phyloP scores from a whole-genome alignment of 1,140 invertebrate species.

The Cyrtorhinus lividipennis region DNA sequence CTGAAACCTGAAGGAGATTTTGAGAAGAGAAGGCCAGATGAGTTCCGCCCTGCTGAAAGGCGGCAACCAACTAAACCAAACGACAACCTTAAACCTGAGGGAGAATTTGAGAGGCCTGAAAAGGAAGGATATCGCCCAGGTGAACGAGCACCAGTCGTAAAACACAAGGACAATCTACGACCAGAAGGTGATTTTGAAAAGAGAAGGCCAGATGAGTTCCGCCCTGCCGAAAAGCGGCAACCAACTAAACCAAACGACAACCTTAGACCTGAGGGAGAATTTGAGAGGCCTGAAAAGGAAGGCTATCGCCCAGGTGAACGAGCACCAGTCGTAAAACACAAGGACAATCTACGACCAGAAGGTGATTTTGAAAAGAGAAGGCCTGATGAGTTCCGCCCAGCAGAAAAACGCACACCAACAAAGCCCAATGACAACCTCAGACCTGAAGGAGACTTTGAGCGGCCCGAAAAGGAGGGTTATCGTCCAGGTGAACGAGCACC shows the following conservation, averaged over 20 bases:
- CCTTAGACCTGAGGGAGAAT: conserved; percentile 37
- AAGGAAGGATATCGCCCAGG: conserved; percentile 32
- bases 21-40: conserved; percentile 21
- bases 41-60: conserved; percentile 27
- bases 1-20: conserved; percentile 32
- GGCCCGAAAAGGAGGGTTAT: conserved; percentile 33
- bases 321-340: conserved; percentile 27
- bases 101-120: conserved; percentile 37
- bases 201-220: conserved; percentile 21
- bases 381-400: conserved; percentile 30
- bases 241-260: conserved; percentile 29
- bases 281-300: conserved; percentile 27
- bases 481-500: conserved; percentile 28
- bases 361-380: conserved; percentile 32
- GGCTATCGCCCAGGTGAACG: conserved; percentile 28
- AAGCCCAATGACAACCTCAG: conserved; percentile 41
- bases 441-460: conserved; percentile 44
- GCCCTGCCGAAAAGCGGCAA: conserved; percentile 25
- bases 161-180: conserved; percentile 39
- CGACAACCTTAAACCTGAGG: conserved; percentile 42
- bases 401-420: conserved; percentile 25
- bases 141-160: conserved; percentile 25
- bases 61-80: conserved; percentile 31
- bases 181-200: conserved; percentile 44
- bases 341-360: conserved; percentile 44